Percentiles rank a stretch among this genome's conserved stretches.
phyloP scores from a whole-genome alignment of 1,140 invertebrate genomes.

The Tetraneura akinire region DNA sequence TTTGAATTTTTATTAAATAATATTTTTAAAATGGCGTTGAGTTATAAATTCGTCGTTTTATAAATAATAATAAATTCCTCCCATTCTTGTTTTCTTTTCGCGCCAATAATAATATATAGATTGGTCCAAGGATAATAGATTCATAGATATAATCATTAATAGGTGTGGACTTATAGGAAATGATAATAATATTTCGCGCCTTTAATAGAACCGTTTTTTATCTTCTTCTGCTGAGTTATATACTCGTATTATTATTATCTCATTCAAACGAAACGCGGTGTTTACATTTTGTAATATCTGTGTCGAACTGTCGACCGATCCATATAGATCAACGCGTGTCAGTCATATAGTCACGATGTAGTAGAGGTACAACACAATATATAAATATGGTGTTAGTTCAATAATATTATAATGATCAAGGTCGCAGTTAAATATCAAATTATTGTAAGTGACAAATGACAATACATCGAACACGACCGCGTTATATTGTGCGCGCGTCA shows the following conservation, averaged over 20 bases:
- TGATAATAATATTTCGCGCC: background rate
- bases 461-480: background rate
- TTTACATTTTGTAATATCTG: background rate
- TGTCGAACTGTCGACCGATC: background rate
- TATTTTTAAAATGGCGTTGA: too few species aligned
- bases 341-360: background rate
- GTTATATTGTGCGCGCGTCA: background rate
- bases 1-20: too few species aligned
- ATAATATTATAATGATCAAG: background rate
- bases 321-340: background rate
- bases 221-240: background rate
- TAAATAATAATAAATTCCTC: background rate
- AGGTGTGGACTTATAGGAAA: background rate
- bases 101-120: too few species aligned
- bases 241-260: background rate
- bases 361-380: too few species aligned
- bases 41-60: too few species aligned
- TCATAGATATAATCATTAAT: background rate
- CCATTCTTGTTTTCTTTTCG: too few species aligned
- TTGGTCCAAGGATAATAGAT: slow-evolving; percentile 10
- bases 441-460: background rate
- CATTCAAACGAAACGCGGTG: background rate
- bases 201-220: background rate
- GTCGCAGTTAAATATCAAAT: slow-evolving; percentile 13
- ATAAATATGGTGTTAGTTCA: too few species aligned